These are phyloP conservation scores for Clarias batrachus DNA, from an alignment of 2,113 vertebrate genomes.

Conservation along the genomic window DNA sequence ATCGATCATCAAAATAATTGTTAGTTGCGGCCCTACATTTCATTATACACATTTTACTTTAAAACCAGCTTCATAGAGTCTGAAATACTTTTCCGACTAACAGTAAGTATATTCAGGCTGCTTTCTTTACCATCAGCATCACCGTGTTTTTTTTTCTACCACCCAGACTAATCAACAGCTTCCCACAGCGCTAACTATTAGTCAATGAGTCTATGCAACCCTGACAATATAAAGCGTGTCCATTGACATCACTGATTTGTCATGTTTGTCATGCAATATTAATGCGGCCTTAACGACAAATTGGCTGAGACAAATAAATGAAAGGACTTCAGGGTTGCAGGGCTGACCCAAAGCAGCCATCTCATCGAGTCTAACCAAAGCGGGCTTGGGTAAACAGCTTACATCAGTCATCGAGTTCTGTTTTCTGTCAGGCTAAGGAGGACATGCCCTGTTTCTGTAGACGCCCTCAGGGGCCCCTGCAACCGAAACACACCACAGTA, in stretches of 20 bases:
- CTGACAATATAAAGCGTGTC: neutral
- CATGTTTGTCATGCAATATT: constrained; percentile 14
- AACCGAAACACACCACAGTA: constrained; percentile 43
- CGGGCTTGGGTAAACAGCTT: constrained; percentile 41
- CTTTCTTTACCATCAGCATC: neutral
- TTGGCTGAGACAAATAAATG: constrained; percentile 14
- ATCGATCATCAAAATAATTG: too few relatives aligned
- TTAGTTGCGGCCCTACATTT: too few relatives aligned
- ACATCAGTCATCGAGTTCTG: constrained; percentile 41
- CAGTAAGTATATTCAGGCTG: neutral
- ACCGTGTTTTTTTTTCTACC: neutral
- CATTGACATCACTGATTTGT: constrained; percentile 8
- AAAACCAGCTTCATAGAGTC: neutral
- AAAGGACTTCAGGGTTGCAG: constrained; percentile 35
- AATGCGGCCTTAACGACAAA: neutral
- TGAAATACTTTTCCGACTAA: neutral
- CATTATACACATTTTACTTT: neutral
- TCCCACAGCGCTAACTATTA: neutral
- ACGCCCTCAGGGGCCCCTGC: constrained; percentile 39
- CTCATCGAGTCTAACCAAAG: constrained; percentile 36
- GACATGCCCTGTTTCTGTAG: constrained; percentile 43
- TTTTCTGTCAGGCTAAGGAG: constrained; percentile 45
- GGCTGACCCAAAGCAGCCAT: constrained; percentile 45
- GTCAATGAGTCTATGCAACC: neutral
- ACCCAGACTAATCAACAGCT: neutral